phyloP scores from a whole-genome alignment of 2,797 vertebrate genomes.

The Corythornis leucogaster region DNA sequence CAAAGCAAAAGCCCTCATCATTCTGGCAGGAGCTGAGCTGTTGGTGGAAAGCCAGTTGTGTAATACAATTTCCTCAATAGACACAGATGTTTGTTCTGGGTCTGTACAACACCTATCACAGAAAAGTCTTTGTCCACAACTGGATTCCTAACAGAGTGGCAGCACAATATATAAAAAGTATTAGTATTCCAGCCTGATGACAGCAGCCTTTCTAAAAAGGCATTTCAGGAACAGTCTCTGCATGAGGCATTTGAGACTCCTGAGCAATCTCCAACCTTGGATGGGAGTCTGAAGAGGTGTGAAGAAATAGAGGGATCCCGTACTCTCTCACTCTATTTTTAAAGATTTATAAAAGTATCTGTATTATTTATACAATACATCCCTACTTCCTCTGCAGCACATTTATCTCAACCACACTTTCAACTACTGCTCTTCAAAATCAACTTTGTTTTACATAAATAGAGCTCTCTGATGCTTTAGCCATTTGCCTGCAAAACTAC shows the following conservation, averaged over 20 bases:
- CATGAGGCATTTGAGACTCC: background rate
- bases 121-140: background rate
- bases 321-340: background rate
- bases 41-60: slow-evolving; percentile 34
- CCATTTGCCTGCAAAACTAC: background rate
- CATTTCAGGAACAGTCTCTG: background rate
- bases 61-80: background rate
- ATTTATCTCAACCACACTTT: background rate
- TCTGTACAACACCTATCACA: slow-evolving; percentile 18
- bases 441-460: background rate
- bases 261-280: background rate
- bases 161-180: background rate
- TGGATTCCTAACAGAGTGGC: background rate
- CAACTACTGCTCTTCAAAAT: background rate
- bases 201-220: background rate
- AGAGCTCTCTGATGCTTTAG: background rate
- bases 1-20: slow-evolving; percentile 37
- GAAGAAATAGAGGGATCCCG: background rate
- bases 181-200: background rate
- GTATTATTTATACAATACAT: background rate
- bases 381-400: background rate
- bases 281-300: background rate
- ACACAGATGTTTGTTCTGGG: slow-evolving; percentile 16
- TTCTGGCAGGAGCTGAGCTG: background rate
- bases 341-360: background rate